Base-by-base conservation (phyloP, 2,888 invertebrate species). In the Anodontia alba region DNA sequence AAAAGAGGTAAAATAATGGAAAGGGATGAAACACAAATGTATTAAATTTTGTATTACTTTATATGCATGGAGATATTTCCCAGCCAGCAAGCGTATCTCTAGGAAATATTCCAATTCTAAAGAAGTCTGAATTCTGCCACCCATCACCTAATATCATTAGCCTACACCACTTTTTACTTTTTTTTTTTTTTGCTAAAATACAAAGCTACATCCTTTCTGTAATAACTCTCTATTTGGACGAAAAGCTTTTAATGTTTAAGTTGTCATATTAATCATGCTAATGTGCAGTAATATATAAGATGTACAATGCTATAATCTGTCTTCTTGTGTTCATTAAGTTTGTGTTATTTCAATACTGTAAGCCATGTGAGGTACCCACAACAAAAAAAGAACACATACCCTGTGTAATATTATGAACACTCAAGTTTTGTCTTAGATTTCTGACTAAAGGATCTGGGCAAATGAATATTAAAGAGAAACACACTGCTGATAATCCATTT, bases 1-100 rank as follows among this genome's bases (percentile, higher is more conserved):
- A 33, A 62, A 62, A 62, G 62, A 62, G 62, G 62, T 62, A 62
- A 62, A 62, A 62, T 62, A 62, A 62, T 62, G 62, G 62, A 62
- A 62, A 62, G 62, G 62, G 62, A 62, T 62, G 62, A 62, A 62
- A 62, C 62, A 62, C 62, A 62, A 54, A n/a, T 38, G 38, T 62
- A 62, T 62, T 29, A 20, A 7, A 33, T 2, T 33, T 62, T 62
- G 33, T 62, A 12, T 62, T 62, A 12, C 20, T 62, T 57, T 62
- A 17, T 62, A 62, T 62, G 33, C 62, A 31, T 20, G 33, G 62
- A 15, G 12, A 62, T 62, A 62, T 62, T 62, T 33, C 62, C 62
- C 33, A 20, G 54, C 54, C 54, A 54, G 1, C 23, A 5, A 26
- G 1, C 5, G 57, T 57, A 12, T 57, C 26, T 15, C 62, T 3